These are phyloP conservation scores for Crotalus tigris DNA, from an alignment of 2,113 vertebrate species.

Conservation along the genomic window DNA sequence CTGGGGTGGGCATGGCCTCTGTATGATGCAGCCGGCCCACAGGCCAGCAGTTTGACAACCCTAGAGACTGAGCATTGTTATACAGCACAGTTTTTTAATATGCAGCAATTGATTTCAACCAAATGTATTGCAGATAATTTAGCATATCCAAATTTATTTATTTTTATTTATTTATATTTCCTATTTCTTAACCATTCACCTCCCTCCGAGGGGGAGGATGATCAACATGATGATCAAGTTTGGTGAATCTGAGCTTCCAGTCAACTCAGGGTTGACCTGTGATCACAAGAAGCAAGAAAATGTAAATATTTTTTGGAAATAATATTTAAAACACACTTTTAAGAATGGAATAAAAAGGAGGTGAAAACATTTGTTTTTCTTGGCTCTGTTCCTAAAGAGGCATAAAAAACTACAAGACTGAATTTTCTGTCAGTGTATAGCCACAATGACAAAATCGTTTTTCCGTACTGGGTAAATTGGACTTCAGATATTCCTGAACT, in stretches of 20 bases:
- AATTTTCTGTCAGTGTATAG: not conserved
- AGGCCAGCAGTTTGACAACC: too few relatives aligned
- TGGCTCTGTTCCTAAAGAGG: not conserved
- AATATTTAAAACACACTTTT: not conserved
- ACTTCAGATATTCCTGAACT: not conserved
- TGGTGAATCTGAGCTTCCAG: not conserved
- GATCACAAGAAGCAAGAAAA: not conserved
- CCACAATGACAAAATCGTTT: not conserved
- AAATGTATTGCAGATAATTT: not conserved
- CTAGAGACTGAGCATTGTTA: not conserved
- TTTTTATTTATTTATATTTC: not conserved
- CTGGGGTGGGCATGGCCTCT: too few relatives aligned
- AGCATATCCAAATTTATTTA: not conserved
- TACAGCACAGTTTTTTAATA: not conserved
- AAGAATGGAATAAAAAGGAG: not conserved
- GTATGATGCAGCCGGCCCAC: too few relatives aligned
- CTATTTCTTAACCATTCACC: not conserved
- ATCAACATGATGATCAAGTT: not conserved
- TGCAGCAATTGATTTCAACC: not conserved
- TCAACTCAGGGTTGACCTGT: not conserved
- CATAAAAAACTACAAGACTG: not conserved
- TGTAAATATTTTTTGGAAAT: not conserved
- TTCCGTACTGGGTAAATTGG: not conserved
- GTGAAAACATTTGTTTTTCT: not conserved
- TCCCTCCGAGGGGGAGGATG: not conserved